Evolutionary conservation across 2,888 invertebrate genomes (phyloP).

Genomic region (Pheosia gnoma): DNA sequence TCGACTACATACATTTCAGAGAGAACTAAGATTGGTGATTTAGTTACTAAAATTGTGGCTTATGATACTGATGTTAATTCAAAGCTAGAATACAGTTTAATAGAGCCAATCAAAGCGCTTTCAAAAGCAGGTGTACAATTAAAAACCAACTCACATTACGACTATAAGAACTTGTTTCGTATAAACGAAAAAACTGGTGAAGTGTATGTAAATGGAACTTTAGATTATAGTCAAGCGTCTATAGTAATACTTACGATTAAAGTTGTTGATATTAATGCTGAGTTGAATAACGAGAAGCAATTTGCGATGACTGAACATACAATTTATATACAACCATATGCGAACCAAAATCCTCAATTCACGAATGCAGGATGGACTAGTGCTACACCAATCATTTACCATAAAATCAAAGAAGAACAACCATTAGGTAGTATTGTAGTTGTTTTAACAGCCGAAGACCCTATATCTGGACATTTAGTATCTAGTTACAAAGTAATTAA

Average conservation of each 20-base stretch:
- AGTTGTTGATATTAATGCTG: constrained; percentile 88
- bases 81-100: constrained; percentile 87
- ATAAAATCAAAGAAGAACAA: constrained; percentile 90
- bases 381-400: constrained; percentile 86
- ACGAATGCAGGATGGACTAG: constrained; percentile 89
- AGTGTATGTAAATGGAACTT: constrained; percentile 86
- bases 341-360: constrained; percentile 90
- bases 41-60: constrained; percentile 87
- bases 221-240: constrained; percentile 90
- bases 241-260: constrained; percentile 89
- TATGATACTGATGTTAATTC: constrained; percentile 89
- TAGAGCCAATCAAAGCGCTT: constrained; percentile 87
- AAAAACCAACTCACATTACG: constrained; percentile 84
- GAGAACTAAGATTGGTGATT: constrained; percentile 84
- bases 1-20: constrained; percentile 89
- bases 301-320: constrained; percentile 88
- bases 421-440: constrained; percentile 89
- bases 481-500: constrained; percentile 85
- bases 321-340: constrained; percentile 90
- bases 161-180: constrained; percentile 87
- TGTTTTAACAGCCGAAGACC: constrained; percentile 88
- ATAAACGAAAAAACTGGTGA: constrained; percentile 89
- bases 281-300: constrained; percentile 86
- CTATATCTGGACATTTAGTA: constrained; percentile 85
- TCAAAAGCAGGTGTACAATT: constrained; percentile 90